phyloP scores from a whole-genome alignment of 2,888 invertebrate genomes.

The Julus scandinavius region DNA sequence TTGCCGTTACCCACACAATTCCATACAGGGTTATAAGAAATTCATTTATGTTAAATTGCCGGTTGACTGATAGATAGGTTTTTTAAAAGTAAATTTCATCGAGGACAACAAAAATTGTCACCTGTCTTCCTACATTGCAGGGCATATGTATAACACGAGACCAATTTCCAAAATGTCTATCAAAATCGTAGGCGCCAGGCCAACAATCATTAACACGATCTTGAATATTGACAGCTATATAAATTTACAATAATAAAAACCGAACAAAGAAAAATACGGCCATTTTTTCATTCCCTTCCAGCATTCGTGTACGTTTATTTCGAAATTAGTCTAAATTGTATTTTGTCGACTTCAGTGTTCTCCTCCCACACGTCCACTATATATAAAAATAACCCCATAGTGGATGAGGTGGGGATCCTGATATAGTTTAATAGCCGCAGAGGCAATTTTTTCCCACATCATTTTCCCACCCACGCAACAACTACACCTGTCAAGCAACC shows the following conservation, averaged over 20 bases:
- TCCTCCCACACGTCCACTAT: neutral
- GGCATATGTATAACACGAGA: constrained; percentile 19
- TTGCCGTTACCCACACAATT: constrained; percentile 19
- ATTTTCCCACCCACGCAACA: neutral
- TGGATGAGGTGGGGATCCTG: constrained; percentile 35
- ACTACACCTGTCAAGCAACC: constrained; percentile 16
- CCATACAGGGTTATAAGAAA: neutral
- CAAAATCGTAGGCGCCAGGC: constrained; percentile 30
- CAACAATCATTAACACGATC: constrained; percentile 24
- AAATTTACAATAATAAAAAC: constrained; percentile 34
- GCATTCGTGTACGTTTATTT: neutral
- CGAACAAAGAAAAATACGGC: constrained; percentile 27
- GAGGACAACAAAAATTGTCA: neutral
- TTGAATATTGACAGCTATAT: constrained; percentile 23
- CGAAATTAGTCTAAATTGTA: constrained; percentile 34
- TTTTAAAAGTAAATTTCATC: neutral
- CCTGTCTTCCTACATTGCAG: constrained; percentile 34
- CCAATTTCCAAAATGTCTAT: constrained; percentile 23
- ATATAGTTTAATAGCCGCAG: constrained; percentile 27
- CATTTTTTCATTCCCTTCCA: constrained; percentile 1
- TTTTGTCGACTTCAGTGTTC: neutral
- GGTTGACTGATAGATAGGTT: neutral
- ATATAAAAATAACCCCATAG: constrained; percentile 14
- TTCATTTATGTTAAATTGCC: constrained; percentile 8
- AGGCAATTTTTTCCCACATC: constrained; percentile 36